These are phyloP conservation scores for Peromyscus nudipes DNA, from an alignment of 2,797 vertebrate species.

Conservation along the genomic window DNA sequence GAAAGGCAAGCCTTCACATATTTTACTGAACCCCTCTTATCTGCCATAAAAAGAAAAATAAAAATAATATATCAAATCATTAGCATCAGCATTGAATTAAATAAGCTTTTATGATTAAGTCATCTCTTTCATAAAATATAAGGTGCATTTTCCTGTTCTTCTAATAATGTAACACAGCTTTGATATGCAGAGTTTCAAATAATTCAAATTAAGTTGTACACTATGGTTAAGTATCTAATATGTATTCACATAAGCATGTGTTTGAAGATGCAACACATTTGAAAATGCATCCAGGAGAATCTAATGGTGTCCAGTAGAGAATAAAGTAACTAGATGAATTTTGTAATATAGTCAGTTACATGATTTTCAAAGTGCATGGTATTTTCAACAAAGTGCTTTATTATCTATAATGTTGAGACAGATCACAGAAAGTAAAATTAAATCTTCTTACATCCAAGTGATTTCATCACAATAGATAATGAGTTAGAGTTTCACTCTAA, in stretches of 20 bases:
- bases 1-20: not conserved
- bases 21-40: not conserved
- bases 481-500: not conserved
- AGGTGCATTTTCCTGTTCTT: conserved; percentile 16
- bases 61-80: conserved; percentile 1
- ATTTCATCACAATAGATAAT: conserved; percentile 34
- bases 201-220: conserved; percentile 20
- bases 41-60: not conserved
- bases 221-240: conserved; percentile 59
- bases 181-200: not conserved
- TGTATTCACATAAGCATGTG: conserved; percentile 64
- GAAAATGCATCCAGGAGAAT: conserved; percentile 73
- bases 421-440: conserved; percentile 47
- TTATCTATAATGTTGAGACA: conserved; percentile 55
- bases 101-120: not conserved
- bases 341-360: conserved; percentile 56
- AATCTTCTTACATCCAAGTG: conserved; percentile 43
- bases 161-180: conserved; percentile 53
- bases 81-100: not conserved
- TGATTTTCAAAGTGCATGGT: conserved; percentile 55
- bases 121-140: conserved; percentile 17
- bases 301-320: conserved; percentile 71
- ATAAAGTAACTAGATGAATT: conserved; percentile 74
- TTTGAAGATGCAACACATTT: conserved; percentile 57
- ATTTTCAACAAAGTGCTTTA: conserved; percentile 71